Base-by-base conservation (phyloP, 2,888 invertebrate genomes). In the Thecocarcelia acutangulata region DNA sequence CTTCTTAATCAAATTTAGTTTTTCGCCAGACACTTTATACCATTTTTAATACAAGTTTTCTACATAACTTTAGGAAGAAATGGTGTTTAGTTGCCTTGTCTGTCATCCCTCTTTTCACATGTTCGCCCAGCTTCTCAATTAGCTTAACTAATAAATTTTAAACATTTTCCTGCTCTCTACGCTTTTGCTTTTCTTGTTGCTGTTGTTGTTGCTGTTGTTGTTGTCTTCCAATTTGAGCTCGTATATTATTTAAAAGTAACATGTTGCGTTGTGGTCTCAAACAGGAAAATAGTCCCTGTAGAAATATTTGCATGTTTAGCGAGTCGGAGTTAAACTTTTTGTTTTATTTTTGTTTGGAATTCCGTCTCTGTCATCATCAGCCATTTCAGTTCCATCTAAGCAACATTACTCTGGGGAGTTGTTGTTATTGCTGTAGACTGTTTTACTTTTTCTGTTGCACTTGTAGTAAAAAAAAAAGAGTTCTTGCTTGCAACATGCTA, bases 251-350 rank as follows among this genome's bases (percentile, higher is more conserved):
- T 70, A 24, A 54, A 66, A 15, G 21, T 58, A 9, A n/a, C 54
- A 19, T 56, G 52, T 58, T 50, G 28, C 13, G 17, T 37, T 21
- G 33, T 24, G 40, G 9, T 33, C 40, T 17, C 56, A 63, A 66
- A 58, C 63, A 24, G 52, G 42, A 40, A 75, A 64, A 64, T 56
- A 44, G 64, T 78, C 66, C 72, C 73, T 69, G 54, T 48, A 73
- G 64, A 48, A 44, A 48, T 59, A 82, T 82, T 82, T 78, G 82
- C 82, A 82, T 82, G 82, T 70, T 69, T 46, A 59, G 48, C 58
- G 28, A 42, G 46, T 61, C 58, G 40, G 17, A 58, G 37, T 3
- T 56, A 8, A 9, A 11, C 59, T 50, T 50, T 3, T 54, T 11
- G 9, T 11, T 58, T 8, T 13, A 37, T 21, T 11, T n/a, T n/a